Evolutionary conservation across 2,797 vertebrate genomes (phyloP), one percentile per base, ranked within the genome.

Genomic region (Amblyopsis hoosieri): DNA sequence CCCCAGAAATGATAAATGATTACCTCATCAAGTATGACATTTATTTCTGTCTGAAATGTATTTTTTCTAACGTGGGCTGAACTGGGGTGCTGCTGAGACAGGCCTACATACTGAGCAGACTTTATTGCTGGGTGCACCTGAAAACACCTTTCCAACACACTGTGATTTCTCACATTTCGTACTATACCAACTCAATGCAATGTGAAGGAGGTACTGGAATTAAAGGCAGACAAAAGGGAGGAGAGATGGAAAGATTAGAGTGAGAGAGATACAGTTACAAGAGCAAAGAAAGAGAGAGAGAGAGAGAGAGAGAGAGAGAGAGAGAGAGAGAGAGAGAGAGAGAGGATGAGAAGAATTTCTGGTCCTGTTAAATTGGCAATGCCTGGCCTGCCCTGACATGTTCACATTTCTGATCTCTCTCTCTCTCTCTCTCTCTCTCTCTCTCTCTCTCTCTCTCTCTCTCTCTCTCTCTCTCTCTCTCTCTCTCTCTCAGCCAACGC

Each of bases 401-500:
- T 81, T 82, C 56, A 56, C 33, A 51, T 64, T 69, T 71, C 54
- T 69, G 15, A 46, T 54, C 74, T 71, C 65, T 31, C 53, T 60
- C 76, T 91, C 73, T 19, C 19, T 23, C 19, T 23, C 19, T 23
- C 19, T 3, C 2, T 23, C 19, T 23, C 19, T 23, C 2, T 31
- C 53, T 60, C 76, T 91, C 73, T 73, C 69, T 78, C 15, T 23
- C 19, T 31, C 53, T 60, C 76, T 91, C 73, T 31, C 53, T 60
- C 76, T 91, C 73, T 4, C 23, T 3, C 3, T 29, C 23, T 29
- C 23, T 4, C 3, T 29, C 23, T 29, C 23, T 29, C 3, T 31
- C 53, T 60, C 76, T 91, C 73, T 73, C 69, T 78, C 15, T 19
- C 51, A 76, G 87, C 79, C 87, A 89, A 92, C 91, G 75, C 89